Evolutionary conservation across 2,113 vertebrate species (phyloP), one percentile per base, ranked within the genome.

Genomic region (human (Homo sapiens)): DNA sequence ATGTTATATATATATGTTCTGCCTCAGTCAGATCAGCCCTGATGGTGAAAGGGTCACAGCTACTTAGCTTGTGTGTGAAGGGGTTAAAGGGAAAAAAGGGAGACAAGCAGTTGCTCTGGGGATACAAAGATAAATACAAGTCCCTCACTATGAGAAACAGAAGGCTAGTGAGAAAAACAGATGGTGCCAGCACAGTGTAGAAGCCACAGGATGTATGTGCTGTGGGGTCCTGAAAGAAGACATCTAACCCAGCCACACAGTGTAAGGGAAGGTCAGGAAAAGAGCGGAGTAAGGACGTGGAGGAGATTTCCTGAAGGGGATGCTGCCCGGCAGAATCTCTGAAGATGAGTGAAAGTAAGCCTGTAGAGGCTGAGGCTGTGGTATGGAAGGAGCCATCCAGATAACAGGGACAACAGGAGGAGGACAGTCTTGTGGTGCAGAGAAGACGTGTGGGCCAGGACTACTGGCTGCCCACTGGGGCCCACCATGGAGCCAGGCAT

Each of bases 71-170:
- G 66, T 16, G 40, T 66, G 3, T 14, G 25, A 40, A 92, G 72
- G 22, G 17, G 2, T 4, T 6, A 12, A 43, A 48, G 25, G 2
- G 1, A 20, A 16, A 43, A 38, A 43, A 27, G 5, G 14, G 38
- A 40, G 72, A 61, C 12, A 40, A 38, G 73, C 70, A 57, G 30
- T 52, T 59, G 40, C 66, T 80, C 11, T 55, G 20, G 64, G 27
- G 14, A 86, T 22, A 32, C 91, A 61, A 17, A 66, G 78, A 57
- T 79, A 68, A 57, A 3, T 35, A 1, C 45, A 18, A 23, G 14
- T 66, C 27, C 38, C n/a, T 61, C 59, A 10, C 52, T 23, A 2
- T 30, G 59, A 88, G 35, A 76, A 48, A 20, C 40, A 17, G 20
- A 90, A 96, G 30, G 43, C 13, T 5, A 25, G 27, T 48, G 52